Conservation (phyloP, 2,888 invertebrate genomes). For the Arctia plantaginis region DNA sequence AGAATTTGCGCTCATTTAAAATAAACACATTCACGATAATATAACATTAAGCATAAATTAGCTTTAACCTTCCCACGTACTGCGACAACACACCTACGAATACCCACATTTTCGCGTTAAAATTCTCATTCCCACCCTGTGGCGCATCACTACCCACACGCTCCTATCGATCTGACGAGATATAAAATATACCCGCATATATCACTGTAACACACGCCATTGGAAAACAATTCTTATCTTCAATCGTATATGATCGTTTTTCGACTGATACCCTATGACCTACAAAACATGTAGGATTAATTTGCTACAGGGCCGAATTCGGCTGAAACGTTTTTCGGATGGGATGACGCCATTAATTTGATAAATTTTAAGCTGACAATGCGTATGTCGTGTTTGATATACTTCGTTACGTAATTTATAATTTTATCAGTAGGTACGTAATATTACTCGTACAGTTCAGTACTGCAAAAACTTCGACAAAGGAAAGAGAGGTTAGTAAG, state of each 20-base stretch:
- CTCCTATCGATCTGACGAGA: conserved; percentile 65
- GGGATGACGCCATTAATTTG: conserved; percentile 64
- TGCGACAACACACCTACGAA: background rate
- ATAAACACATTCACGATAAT: background rate
- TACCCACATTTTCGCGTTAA: conserved; percentile 25
- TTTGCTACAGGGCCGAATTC: conserved; percentile 69
- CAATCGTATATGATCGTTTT: conserved; percentile 58
- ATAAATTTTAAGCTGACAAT: conserved; percentile 40
- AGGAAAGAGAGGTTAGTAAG: background rate
- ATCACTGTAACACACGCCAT: conserved; percentile 47
- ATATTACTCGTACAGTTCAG: background rate
- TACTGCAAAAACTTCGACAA: background rate
- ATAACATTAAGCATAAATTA: background rate
- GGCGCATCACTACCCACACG: conserved; percentile 46
- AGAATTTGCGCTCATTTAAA: background rate
- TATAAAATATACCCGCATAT: conserved; percentile 56
- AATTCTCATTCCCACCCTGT: conserved; percentile 40
- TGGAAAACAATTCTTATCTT: conserved; percentile 62
- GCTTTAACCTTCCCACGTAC: background rate
- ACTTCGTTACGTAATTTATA: conserved; percentile 21
- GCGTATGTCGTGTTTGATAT: conserved; percentile 33
- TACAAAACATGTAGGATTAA: conserved; percentile 75
- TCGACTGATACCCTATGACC: conserved; percentile 65
- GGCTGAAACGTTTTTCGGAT: conserved; percentile 58
- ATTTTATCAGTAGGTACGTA: background rate